Evolutionary conservation across 2,113 vertebrate species (phyloP).

Genomic region (Dromaius novaehollandiae): DNA sequence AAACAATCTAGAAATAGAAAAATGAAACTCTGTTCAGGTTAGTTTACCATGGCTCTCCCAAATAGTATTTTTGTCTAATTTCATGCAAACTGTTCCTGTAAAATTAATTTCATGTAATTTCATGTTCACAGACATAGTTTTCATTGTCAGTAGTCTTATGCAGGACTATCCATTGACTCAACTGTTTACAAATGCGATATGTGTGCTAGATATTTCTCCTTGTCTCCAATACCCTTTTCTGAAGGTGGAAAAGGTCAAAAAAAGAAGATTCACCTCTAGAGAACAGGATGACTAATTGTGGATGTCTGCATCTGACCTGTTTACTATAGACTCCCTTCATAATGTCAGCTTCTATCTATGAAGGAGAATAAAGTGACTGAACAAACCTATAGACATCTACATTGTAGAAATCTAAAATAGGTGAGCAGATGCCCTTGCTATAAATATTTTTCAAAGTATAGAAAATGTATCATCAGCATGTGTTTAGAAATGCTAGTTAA

Average conservation of each 20-base stretch:
- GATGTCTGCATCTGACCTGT: neutral
- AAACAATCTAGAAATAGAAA: neutral
- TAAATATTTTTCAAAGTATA: neutral
- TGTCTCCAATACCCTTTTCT: neutral
- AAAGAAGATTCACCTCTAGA: neutral
- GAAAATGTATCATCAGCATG: neutral
- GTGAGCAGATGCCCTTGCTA: neutral
- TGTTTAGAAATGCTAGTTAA: neutral
- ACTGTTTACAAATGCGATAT: neutral
- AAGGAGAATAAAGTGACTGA: neutral
- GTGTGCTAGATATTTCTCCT: neutral
- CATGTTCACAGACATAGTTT: neutral
- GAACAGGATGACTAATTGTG: neutral
- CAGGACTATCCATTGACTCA: neutral
- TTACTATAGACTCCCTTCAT: neutral
- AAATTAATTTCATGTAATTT: no score
- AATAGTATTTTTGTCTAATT: neutral
- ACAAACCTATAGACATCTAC: neutral
- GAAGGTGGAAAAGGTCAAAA: neutral
- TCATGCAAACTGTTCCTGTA: neutral
- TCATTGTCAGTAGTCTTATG: neutral
- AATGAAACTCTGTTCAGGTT: neutral
- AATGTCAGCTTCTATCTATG: neutral
- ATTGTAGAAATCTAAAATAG: neutral
- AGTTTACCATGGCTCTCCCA: neutral